These are phyloP conservation scores for Leptinotarsa texana DNA, from an alignment of 1,140 invertebrate genomes.

Conservation along the genomic window DNA sequence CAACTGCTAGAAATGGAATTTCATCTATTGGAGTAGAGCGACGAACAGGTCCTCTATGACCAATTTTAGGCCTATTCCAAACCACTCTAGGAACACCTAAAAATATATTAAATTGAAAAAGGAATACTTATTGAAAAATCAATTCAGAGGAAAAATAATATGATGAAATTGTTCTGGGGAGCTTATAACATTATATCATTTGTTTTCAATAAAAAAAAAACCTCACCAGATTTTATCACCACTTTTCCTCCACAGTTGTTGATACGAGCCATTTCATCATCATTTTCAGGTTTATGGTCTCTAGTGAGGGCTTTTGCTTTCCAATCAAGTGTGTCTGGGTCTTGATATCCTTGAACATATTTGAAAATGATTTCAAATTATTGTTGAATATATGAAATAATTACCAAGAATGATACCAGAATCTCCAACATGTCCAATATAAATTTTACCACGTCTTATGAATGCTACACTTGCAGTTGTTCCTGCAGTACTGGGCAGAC, in stretches of 20 bases:
- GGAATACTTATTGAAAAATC: too few species aligned
- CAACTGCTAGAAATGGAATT: conserved; percentile 95
- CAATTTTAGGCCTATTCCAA: conserved; percentile 89
- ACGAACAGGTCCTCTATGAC: conserved; percentile 78
- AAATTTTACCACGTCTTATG: conserved; percentile 91
- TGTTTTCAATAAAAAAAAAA: background rate
- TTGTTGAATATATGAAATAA: background rate
- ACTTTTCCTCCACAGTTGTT: conserved; percentile 86
- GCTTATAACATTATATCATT: background rate
- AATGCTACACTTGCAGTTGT: conserved; percentile 96
- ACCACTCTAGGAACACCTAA: conserved; percentile 88
- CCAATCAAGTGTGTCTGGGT: conserved; percentile 68
- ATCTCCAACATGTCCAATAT: conserved; percentile 97
- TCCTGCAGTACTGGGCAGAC: conserved; percentile 92
- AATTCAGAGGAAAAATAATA: too few species aligned
- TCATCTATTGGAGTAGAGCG: conserved; percentile 87
- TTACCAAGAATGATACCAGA: conserved; percentile 89
- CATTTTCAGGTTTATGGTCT: conserved; percentile 95
- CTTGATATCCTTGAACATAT: conserved; percentile 45
- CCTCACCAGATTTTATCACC: conserved; percentile 76
- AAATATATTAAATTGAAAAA: too few species aligned
- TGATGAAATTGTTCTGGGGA: too few species aligned
- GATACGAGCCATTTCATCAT: conserved; percentile 84
- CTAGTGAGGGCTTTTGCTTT: conserved; percentile 77
- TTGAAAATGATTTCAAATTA: background rate